Percentiles rank a stretch among this genome's conserved stretches.
Conservation (phyloP, 2,797 vertebrate genomes). For the Salmo trutta region DNA sequence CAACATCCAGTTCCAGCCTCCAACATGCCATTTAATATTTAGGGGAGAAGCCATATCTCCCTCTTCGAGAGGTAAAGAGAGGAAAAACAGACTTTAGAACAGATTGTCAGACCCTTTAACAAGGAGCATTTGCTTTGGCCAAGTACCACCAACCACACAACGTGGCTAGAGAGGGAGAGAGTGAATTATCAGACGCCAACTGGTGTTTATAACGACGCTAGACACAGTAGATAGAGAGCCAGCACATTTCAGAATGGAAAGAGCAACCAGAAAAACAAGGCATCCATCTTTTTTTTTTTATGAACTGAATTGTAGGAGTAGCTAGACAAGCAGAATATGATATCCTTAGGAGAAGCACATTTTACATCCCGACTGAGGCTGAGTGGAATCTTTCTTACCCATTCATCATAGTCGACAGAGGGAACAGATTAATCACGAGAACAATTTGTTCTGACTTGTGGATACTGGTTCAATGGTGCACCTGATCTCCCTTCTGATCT, state of each 20-base stretch:
- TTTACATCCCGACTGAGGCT: constrained; percentile 8
- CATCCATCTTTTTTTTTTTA: neutral
- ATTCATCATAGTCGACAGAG: neutral
- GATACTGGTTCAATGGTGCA: neutral
- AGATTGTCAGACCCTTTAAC: constrained; percentile 2
- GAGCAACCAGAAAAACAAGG: neutral
- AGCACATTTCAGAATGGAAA: neutral
- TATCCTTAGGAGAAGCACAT: neutral
- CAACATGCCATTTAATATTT: neutral
- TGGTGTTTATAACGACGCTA: neutral
- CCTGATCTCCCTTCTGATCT: neutral
- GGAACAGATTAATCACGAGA: neutral
- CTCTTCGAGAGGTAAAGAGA: neutral
- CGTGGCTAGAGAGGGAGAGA: neutral
- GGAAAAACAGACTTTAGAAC: constrained; percentile 4
- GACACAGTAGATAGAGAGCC: neutral
- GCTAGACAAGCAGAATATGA: constrained; percentile 7
- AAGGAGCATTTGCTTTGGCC: constrained; percentile 2
- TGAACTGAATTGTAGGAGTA: neutral
- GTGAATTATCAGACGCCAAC: neutral
- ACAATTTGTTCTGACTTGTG: neutral
- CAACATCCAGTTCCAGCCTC: constrained; percentile 17
- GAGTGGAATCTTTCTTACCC: neutral
- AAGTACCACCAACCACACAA: neutral
- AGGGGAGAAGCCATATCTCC: neutral